Evolutionary conservation across 2,888 invertebrate species (phyloP), one percentile per base, ranked within the genome.

Genomic region (Sminthurides aquaticus): DNA sequence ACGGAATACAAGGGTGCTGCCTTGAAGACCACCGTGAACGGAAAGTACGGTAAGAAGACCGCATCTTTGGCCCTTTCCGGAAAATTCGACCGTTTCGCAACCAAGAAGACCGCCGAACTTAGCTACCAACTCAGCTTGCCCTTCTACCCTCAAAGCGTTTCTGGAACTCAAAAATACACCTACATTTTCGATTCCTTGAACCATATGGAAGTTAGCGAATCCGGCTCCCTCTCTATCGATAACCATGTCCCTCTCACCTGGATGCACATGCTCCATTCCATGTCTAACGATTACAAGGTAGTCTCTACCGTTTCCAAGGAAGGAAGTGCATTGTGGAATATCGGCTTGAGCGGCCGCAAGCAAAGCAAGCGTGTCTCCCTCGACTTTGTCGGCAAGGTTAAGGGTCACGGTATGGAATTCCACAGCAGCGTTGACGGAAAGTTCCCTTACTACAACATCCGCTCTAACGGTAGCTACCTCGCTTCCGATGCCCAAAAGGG

Each of bases 111-210:
- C 24, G 48, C 70, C 22, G 69, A 70, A 29, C 25, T 72, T 25
- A 68, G 61, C 24, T 74, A 71, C 62, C 56, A 65, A 24, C 26
- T 72, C n/a, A 61, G 62, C n/a, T 70, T 71, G 25, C 74, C 74
- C 34, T 34, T 54, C 49, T n/a, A 52, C 34, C 58, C 58, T 2
- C 49, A 58, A 28, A 57, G 57, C 49, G 5, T 72, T 0, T 67
- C 68, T 25, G 70, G 70, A 22, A 58, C 63, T 18, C 27, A 62
- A 3, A 64, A 68, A 28, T 67, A 60, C 27, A 61, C 61, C 18
- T 68, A 68, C 49, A 54, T 69, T 52, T 67, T 65, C 57, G 69
- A 68, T 34, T 69, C 70, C 0, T 64, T 28, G 56, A 68, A 24
- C 29, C 69, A 71, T 59, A 71, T 74, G 68, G 72, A 74, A 22